Conservation (phyloP, 1,140 invertebrate species). For the Penaeus japonicus region DNA sequence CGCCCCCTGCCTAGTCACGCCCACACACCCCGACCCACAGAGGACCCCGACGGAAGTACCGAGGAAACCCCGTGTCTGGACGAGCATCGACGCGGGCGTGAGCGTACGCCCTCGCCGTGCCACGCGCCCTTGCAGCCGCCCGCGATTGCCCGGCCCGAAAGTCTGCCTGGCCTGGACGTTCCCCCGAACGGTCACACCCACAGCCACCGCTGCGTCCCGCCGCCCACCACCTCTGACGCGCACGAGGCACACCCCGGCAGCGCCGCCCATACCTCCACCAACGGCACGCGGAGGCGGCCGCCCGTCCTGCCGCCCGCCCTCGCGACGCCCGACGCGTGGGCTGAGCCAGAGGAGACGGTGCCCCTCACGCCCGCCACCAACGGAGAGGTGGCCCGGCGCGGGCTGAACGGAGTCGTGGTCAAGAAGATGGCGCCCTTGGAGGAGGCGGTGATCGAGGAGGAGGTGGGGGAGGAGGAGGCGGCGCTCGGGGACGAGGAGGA, state of each 20-base stretch:
- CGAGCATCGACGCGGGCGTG: too few species aligned
- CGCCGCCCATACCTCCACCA: too few species aligned
- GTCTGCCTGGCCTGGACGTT: too few species aligned
- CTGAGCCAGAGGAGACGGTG: neutral
- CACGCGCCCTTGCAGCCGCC: too few species aligned
- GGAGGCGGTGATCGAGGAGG: slow-evolving; percentile 63
- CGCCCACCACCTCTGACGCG: too few species aligned
- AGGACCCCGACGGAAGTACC: too few species aligned
- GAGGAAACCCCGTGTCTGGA: too few species aligned
- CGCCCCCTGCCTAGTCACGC: neutral
- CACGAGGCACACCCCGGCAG: too few species aligned
- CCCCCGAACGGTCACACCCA: too few species aligned
- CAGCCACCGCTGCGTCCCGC: too few species aligned
- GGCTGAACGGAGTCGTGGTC: neutral
- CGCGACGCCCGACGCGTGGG: neutral
- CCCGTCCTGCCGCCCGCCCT: neutral
- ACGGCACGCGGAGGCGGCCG: neutral
- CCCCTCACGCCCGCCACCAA: neutral
- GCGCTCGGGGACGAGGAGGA: neutral
- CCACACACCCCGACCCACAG: neutral
- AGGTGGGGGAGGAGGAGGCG: slow-evolving; percentile 62
- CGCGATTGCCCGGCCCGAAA: too few species aligned
- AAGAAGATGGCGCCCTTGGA: neutral
- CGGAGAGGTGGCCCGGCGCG: neutral
- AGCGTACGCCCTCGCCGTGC: too few species aligned